Evolutionary conservation across 2,797 vertebrate genomes (phyloP).

Genomic region (Sardinella longiceps): DNA sequence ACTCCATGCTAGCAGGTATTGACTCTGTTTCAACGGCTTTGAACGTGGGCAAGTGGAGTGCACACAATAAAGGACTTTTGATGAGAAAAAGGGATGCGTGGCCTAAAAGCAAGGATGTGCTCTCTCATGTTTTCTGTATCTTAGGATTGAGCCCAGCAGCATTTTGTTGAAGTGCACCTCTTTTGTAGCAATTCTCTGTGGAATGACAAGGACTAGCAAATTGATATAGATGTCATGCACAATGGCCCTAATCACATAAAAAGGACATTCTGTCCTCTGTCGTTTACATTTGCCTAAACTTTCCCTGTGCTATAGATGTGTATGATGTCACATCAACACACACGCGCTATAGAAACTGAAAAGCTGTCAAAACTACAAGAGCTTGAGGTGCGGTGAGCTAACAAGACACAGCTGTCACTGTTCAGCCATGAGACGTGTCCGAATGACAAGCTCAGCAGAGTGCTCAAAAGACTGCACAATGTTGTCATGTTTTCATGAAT

Average conservation of each 20-base stretch:
- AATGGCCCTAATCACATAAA: neutral
- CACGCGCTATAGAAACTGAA: neutral
- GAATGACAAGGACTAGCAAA: neutral
- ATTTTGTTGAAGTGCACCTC: neutral
- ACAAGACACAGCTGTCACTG: slow-evolving; percentile 23
- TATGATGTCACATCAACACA: neutral
- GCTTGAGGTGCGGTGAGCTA: slow-evolving; percentile 4
- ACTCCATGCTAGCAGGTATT: slow-evolving; percentile 68
- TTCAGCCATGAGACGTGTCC: slow-evolving; percentile 1
- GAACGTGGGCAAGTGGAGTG: slow-evolving; percentile 62
- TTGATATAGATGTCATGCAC: neutral
- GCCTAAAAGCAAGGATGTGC: neutral
- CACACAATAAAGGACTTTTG: slow-evolving; percentile 44
- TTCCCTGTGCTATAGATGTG: neutral
- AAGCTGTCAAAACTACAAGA: slow-evolving; percentile 1
- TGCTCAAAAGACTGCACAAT: neutral
- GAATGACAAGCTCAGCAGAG: slow-evolving; percentile 16
- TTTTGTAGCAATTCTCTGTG: neutral
- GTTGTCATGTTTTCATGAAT: slow-evolving; percentile 21
- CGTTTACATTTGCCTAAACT: neutral
- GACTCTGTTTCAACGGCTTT: slow-evolving; percentile 67
- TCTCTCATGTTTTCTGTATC: neutral
- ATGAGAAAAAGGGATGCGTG: neutral
- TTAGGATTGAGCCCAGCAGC: neutral
- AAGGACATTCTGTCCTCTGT: neutral